Conservation (phyloP, 2,888 invertebrate species). For the Gisinianus flammeolus region DNA sequence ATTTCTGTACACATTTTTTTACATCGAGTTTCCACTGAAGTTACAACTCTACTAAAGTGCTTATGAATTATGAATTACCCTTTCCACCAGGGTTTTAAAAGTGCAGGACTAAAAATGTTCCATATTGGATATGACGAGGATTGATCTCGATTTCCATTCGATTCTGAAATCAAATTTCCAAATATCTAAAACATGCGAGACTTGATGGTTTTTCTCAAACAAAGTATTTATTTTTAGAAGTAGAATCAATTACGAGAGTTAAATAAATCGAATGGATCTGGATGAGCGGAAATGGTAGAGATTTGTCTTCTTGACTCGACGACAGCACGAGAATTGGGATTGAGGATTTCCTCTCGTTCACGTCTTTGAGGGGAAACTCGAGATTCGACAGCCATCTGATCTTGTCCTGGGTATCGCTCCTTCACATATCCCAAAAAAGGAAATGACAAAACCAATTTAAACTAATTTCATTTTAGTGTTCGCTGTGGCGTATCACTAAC, state of each 20-base stretch:
- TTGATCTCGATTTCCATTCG: neutral
- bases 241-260: neutral
- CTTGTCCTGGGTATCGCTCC: conserved; percentile 52
- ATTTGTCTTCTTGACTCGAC: neutral
- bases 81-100: conserved; percentile 63
- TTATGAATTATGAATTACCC: conserved; percentile 62
- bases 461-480: neutral
- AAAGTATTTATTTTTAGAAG: neutral
- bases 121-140: neutral
- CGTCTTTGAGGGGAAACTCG: neutral
- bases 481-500: neutral
- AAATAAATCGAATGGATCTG: neutral
- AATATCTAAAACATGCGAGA: neutral
- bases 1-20: neutral
- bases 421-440: conserved; percentile 12
- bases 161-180: neutral
- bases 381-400: conserved; percentile 50
- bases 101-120: neutral
- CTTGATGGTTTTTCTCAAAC: neutral
- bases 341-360: neutral
- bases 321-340: neutral
- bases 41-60: neutral
- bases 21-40: neutral
- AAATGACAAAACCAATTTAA: neutral
- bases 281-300: neutral